A percentile compares a stretch with the other conserved stretches of the same genome.
These are phyloP conservation scores for Lemur catta DNA, from an alignment of 2,797 vertebrate genomes.

Conservation along the genomic window DNA sequence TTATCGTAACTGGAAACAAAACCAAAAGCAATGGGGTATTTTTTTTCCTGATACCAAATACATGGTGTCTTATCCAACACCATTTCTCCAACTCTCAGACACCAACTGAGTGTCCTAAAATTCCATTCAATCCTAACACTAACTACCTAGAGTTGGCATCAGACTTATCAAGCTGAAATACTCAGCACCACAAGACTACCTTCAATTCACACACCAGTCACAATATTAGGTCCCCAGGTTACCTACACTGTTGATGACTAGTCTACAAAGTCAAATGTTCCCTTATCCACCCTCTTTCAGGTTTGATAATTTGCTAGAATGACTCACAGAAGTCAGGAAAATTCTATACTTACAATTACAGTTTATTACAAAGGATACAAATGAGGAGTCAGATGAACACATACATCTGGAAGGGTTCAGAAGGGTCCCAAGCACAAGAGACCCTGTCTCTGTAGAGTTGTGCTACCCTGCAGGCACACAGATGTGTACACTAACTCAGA, in stretches of 20 bases:
- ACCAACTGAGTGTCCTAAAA: neutral
- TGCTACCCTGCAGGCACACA: neutral
- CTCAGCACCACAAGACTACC: too few species aligned
- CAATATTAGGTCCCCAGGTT: neutral
- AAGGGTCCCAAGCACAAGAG: neutral
- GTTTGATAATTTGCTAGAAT: too few species aligned
- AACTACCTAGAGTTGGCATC: neutral
- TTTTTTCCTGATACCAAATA: neutral
- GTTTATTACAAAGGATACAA: neutral
- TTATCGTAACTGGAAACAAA: neutral
- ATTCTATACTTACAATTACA: too few species aligned
- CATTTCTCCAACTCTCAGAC: too few species aligned
- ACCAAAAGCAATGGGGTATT: neutral
- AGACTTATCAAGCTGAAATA: neutral
- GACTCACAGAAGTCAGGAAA: too few species aligned
- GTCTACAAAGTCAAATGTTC: neutral
- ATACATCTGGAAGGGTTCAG: neutral
- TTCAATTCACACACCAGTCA: neutral
- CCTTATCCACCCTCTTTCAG: neutral
- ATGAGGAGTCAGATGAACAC: neutral
- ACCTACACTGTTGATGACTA: neutral
- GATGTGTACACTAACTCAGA: neutral
- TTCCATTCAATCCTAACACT: neutral
- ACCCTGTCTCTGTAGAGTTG: neutral
- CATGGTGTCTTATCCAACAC: neutral